A percentile compares a stretch with the other conserved stretches of the same genome.
Evolutionary conservation across 1,140 invertebrate genomes (phyloP).

Genomic region (Hesperophylax magnus): DNA sequence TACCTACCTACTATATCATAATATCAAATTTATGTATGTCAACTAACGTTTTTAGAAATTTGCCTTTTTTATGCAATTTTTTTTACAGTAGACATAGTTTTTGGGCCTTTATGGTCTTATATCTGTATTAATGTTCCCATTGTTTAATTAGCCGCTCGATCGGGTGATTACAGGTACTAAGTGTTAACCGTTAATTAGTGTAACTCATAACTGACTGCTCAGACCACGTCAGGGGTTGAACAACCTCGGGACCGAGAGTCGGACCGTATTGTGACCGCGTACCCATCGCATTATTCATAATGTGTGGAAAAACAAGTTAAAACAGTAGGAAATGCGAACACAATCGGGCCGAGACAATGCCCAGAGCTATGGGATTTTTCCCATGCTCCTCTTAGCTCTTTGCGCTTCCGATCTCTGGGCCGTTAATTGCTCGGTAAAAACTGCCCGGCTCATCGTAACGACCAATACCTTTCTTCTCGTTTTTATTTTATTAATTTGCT

Average conservation of each 20-base stretch:
- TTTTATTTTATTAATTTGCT: conserved; percentile 14
- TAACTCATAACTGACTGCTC: not conserved
- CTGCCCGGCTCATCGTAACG: conserved; percentile 15
- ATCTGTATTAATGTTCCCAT: too few relatives aligned
- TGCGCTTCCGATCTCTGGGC: conserved; percentile 11
- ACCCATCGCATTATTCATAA: conserved; percentile 38
- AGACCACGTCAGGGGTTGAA: not conserved
- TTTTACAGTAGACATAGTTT: too few relatives aligned
- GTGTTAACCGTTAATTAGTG: conserved; percentile 6
- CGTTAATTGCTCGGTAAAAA: conserved; percentile 40
- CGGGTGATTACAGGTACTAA: too few relatives aligned
- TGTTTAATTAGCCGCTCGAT: too few relatives aligned
- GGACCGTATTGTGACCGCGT: conserved; percentile 33
- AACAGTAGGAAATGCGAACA: conserved; percentile 35
- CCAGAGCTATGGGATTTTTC: conserved; percentile 3
- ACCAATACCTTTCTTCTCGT: conserved; percentile 14
- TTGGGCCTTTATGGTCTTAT: too few relatives aligned
- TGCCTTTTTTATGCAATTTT: too few relatives aligned
- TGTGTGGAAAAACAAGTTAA: conserved; percentile 30
- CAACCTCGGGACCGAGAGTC: not conserved
- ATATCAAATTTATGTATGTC: too few relatives aligned
- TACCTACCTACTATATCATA: too few relatives aligned
- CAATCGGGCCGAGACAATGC: conserved; percentile 21
- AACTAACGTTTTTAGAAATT: too few relatives aligned
- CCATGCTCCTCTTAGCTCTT: conserved; percentile 27